These are phyloP conservation scores for Hozukius guyotensis DNA, from an alignment of 2,797 vertebrate species.

Conservation along the genomic window DNA sequence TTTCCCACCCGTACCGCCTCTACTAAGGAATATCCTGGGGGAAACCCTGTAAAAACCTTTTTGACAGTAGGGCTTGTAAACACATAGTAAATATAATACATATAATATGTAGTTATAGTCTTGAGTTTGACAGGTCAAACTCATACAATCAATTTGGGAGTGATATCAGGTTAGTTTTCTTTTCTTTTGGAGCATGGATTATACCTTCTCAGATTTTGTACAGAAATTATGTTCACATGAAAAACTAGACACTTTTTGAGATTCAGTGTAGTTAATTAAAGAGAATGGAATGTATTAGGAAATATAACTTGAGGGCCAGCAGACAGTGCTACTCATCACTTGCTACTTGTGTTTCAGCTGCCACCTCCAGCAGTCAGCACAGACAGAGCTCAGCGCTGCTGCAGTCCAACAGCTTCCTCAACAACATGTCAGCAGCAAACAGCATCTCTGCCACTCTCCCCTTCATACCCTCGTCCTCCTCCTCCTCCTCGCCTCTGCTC, in stretches of 20 bases:
- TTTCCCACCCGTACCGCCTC: background rate
- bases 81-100: background rate
- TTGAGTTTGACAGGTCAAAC: background rate
- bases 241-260: background rate
- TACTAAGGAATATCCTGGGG: background rate
- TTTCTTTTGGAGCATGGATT: background rate
- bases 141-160: background rate
- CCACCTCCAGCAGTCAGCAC: slow-evolving; percentile 31
- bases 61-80: background rate
- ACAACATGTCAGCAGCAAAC: slow-evolving; percentile 9
- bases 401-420: slow-evolving; percentile 36
- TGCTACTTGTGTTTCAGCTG: slow-evolving; percentile 41
- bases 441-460: slow-evolving; percentile 20
- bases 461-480: slow-evolving; percentile 25
- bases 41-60: background rate
- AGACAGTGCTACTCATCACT: background rate
- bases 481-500: slow-evolving; percentile 36
- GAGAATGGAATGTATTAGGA: background rate
- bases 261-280: background rate
- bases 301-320: background rate
- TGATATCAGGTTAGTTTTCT: background rate
- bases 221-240: background rate
- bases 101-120: background rate
- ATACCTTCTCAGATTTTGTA: background rate
- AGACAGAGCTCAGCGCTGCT: slow-evolving; percentile 25